Evolutionary conservation across 1,140 invertebrate genomes (phyloP).

Genomic region (Drosophila biarmipes): DNA sequence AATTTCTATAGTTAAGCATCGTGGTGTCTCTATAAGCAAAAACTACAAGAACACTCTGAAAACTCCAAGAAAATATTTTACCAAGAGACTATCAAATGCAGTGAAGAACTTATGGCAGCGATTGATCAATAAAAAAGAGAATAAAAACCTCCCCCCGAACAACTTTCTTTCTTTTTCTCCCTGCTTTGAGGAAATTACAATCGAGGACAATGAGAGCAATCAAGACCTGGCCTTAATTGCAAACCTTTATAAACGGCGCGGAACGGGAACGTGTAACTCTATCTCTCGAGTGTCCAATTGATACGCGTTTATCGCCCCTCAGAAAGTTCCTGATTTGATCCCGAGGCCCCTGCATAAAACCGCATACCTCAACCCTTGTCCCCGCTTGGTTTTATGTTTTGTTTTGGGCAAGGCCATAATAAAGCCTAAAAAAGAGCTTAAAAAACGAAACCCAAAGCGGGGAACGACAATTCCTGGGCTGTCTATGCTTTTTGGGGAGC

Average conservation of each 20-base stretch:
- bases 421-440: conserved; percentile 19
- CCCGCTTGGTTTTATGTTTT: conserved; percentile 1
- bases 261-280: conserved; percentile 25
- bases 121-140: neutral
- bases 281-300: conserved; percentile 42
- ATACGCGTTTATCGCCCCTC: conserved; percentile 40
- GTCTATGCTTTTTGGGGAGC: conserved; percentile 73
- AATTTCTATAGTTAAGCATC: too few species aligned
- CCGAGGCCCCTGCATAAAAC: conserved; percentile 16
- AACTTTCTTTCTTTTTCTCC: neutral
- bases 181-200: neutral
- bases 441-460: conserved; percentile 20
- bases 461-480: conserved; percentile 61
- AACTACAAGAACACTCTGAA: too few species aligned
- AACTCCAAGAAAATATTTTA: too few species aligned
- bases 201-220: conserved; percentile 24
- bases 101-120: neutral
- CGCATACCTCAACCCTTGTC: conserved; percentile 26
- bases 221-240: conserved; percentile 14
- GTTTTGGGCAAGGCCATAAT: conserved; percentile 44
- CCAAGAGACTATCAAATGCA: neutral
- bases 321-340: conserved; percentile 18
- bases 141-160: neutral
- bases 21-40: too few species aligned
- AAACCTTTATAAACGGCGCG: conserved; percentile 4